A percentile compares a stretch with the other conserved stretches of the same genome.
These are phyloP conservation scores for Malthinus flaveolus DNA, from an alignment of 2,888 invertebrate genomes.

Conservation along the genomic window DNA sequence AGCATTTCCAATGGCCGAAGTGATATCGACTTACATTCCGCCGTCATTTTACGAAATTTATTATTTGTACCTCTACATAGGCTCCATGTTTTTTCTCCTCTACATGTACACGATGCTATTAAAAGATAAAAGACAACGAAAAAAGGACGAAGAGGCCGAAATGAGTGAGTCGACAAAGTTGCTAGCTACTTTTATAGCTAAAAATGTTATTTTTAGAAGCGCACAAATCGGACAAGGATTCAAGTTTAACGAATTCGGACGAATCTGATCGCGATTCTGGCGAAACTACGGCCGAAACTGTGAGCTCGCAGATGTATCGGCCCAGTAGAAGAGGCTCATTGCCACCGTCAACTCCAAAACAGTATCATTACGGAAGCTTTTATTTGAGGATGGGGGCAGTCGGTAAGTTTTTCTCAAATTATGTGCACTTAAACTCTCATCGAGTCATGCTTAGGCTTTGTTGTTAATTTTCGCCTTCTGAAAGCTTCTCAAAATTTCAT, in stretches of 20 bases:
- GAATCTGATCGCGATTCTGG: conserved; percentile 58
- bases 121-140: conserved; percentile 55
- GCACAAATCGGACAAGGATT: conserved; percentile 30
- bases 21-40: conserved; percentile 91
- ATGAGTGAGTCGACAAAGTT: conserved; percentile 30
- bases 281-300: conserved; percentile 46
- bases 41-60: conserved; percentile 89
- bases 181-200: background rate
- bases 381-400: conserved; percentile 92
- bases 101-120: conserved; percentile 73
- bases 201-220: conserved; percentile 4
- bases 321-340: conserved; percentile 47
- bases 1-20: conserved; percentile 95
- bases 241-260: conserved; percentile 62
- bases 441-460: too few relatives aligned
- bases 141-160: conserved; percentile 42
- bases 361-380: conserved; percentile 88
- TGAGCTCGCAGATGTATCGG: conserved; percentile 43
- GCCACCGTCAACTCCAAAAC: conserved; percentile 55
- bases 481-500: too few relatives aligned
- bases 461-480: too few relatives aligned
- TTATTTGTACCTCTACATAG: conserved; percentile 67
- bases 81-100: conserved; percentile 69
- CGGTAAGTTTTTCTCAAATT: conserved; percentile 60
- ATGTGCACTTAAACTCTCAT: background rate